A percentile compares a stretch with the other conserved stretches of the same genome.
phyloP scores from a whole-genome alignment of 2,113 vertebrate genomes.

The Etheostoma cragini region DNA sequence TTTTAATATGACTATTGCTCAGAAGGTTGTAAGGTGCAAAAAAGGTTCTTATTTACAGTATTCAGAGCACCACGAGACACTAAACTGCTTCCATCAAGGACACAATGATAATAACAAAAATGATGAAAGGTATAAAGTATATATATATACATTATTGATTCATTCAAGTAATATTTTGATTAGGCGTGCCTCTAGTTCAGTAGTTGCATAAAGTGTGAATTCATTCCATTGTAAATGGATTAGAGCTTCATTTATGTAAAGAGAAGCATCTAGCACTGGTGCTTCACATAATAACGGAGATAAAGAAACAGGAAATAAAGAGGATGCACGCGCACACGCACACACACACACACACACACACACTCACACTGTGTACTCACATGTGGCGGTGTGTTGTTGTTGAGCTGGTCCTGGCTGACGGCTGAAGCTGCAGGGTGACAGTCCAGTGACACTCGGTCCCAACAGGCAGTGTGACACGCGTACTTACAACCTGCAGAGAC shows the following conservation, averaged over 20 bases:
- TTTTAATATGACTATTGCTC: background rate
- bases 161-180: no score
- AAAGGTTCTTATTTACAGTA: background rate
- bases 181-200: no score
- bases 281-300: background rate
- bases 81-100: no score
- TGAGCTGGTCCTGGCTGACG: conserved; percentile 76
- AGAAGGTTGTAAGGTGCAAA: background rate
- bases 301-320: background rate
- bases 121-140: no score
- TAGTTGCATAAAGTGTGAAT: no score
- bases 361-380: conserved; percentile 70
- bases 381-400: conserved; percentile 74
- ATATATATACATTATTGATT: no score
- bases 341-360: background rate
- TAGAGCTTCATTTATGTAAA: background rate
- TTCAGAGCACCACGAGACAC: background rate
- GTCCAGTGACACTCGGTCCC: conserved; percentile 79
- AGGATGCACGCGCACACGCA: background rate
- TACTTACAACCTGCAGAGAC: conserved; percentile 83
- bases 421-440: conserved; percentile 73
- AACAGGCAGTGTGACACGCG: conserved; percentile 82
- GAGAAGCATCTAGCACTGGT: background rate
- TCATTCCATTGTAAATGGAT: background rate
- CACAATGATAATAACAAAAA: no score